These are phyloP conservation scores for Trematomus loennbergii DNA, from an alignment of 2,113 vertebrate species.

Conservation along the genomic window DNA sequence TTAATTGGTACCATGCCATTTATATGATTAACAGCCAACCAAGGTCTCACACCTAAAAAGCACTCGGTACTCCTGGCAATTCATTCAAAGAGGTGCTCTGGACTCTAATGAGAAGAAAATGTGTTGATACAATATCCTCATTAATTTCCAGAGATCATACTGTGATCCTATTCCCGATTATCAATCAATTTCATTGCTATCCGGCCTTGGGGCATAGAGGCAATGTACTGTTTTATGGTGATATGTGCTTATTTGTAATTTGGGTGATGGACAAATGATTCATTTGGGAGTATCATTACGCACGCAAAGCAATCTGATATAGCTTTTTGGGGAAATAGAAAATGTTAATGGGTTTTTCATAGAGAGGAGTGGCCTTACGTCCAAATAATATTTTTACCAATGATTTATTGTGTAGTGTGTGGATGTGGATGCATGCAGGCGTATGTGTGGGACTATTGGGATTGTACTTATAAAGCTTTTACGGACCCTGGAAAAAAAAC, in stretches of 20 bases:
- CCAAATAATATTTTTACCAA: background rate
- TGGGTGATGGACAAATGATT: conserved; percentile 64
- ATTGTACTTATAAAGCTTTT: too few species aligned
- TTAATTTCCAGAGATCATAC: conserved; percentile 76
- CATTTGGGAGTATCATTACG: conserved; percentile 34
- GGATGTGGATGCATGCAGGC: background rate
- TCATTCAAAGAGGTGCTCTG: conserved; percentile 69
- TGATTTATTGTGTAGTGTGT: background rate
- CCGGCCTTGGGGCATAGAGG: conserved; percentile 52
- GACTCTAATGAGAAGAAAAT: conserved; percentile 80
- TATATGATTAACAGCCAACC: conserved; percentile 76
- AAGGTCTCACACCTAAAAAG: conserved; percentile 69
- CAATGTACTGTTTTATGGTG: conserved; percentile 74
- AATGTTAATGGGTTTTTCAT: conserved; percentile 35
- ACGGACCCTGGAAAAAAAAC: too few species aligned
- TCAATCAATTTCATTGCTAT: conserved; percentile 72
- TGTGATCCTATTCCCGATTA: conserved; percentile 66
- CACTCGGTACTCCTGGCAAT: conserved; percentile 68
- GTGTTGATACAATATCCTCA: conserved; percentile 73
- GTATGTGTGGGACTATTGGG: background rate
- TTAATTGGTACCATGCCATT: conserved; percentile 76
- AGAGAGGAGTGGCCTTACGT: conserved; percentile 14
- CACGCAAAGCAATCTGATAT: conserved; percentile 24
- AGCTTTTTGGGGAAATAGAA: conserved; percentile 52
- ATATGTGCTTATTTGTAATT: conserved; percentile 68